Conservation (phyloP, 1,140 invertebrate species). For the Aphelinus certus region DNA sequence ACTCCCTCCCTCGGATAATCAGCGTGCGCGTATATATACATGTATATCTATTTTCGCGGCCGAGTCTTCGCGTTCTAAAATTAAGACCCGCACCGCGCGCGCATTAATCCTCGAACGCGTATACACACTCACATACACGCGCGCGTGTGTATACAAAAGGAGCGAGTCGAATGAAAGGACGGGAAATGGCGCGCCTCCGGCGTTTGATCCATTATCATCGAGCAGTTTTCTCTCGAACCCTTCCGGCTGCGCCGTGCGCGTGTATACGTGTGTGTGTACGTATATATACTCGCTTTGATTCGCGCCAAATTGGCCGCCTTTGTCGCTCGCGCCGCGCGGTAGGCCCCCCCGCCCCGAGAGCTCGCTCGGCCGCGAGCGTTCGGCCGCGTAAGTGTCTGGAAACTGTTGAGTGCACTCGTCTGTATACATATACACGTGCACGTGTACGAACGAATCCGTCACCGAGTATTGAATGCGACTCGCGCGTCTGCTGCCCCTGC, state of each 20-base stretch:
- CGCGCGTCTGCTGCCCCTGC: no score
- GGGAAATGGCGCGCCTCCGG: no score
- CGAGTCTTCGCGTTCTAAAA: no score
- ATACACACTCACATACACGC: no score
- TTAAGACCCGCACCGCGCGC: no score
- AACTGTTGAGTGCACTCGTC: conserved; percentile 41
- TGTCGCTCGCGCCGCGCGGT: conserved; percentile 26
- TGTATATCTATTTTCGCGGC: no score
- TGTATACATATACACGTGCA: not conserved
- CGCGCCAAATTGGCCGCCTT: conserved; percentile 13
- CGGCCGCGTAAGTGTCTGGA: conserved; percentile 38
- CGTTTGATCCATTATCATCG: conserved; percentile 48
- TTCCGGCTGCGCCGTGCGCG: not conserved
- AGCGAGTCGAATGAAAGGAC: no score
- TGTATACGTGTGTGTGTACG: not conserved
- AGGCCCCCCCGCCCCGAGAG: conserved; percentile 36
- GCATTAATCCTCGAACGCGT: no score
- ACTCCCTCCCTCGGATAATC: no score
- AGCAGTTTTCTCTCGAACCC: not conserved
- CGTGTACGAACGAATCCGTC: not conserved
- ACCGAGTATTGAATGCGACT: no score
- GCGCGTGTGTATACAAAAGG: no score
- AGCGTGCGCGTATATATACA: no score
- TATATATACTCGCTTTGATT: conserved; percentile 36
- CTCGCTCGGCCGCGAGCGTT: conserved; percentile 36